These are phyloP conservation scores for Leptinotarsa lineolata DNA, from an alignment of 1,140 invertebrate species.

Conservation along the genomic window DNA sequence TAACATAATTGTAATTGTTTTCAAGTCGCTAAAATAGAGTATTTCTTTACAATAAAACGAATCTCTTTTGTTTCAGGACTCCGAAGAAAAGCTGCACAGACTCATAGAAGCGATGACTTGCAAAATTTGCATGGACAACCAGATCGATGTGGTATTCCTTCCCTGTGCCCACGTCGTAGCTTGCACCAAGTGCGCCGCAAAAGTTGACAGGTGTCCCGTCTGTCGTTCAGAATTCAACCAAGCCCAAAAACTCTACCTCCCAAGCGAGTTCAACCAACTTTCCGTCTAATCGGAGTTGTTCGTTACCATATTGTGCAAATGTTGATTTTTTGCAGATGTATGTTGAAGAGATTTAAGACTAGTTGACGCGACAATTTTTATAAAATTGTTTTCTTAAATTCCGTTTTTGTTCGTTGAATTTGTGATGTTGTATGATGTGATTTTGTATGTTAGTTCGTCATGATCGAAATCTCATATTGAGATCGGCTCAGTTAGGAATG, in stretches of 20 bases:
- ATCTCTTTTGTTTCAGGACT: slow-evolving; percentile 59
- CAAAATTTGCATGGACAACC: slow-evolving; percentile 81
- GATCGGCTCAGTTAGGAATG: slow-evolving; percentile 16
- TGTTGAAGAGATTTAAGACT: slow-evolving; percentile 11
- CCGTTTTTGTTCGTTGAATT: slow-evolving; percentile 1
- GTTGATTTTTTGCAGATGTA: background rate
- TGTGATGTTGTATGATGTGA: too few relatives aligned
- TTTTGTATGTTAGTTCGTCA: background rate
- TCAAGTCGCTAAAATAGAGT: too few relatives aligned
- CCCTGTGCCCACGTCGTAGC: slow-evolving; percentile 83
- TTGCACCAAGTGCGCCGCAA: slow-evolving; percentile 71
- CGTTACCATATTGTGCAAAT: background rate
- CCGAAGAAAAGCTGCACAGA: slow-evolving; percentile 62
- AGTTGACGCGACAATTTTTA: slow-evolving; percentile 4
- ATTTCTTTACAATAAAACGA: too few relatives aligned
- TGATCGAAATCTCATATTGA: slow-evolving; percentile 41
- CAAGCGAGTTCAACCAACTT: slow-evolving; percentile 46
- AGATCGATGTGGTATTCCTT: slow-evolving; percentile 79
- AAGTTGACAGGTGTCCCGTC: slow-evolving; percentile 76
- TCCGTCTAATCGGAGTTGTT: slow-evolving; percentile 12
- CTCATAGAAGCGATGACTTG: slow-evolving; percentile 76
- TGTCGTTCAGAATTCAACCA: slow-evolving; percentile 76
- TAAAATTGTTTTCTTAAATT: slow-evolving; percentile 16
- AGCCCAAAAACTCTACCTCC: slow-evolving; percentile 73
- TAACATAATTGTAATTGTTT: too few relatives aligned